Percentiles rank a stretch among this genome's conserved stretches.
Evolutionary conservation across 1,140 invertebrate species (phyloP).

Genomic region (Drosophila kanapiae): DNA sequence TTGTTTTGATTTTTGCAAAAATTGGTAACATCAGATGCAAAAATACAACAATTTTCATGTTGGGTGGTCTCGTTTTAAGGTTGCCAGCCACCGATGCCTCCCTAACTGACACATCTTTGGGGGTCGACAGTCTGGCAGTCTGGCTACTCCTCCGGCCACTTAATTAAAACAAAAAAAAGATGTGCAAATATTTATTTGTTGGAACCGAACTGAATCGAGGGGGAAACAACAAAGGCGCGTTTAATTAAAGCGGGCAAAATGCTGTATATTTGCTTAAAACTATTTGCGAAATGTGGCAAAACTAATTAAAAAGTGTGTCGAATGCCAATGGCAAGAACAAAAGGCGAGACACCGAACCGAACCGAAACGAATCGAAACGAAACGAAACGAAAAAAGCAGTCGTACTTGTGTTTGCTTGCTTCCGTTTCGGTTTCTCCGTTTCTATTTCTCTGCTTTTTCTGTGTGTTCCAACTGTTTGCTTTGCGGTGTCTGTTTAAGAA

Average conservation of each 20-base stretch:
- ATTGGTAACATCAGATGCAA: slow-evolving; percentile 2
- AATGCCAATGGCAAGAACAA: slow-evolving; percentile 81
- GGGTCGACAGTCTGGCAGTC: not conserved
- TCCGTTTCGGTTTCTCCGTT: slow-evolving; percentile 11
- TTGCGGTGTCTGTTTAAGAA: slow-evolving; percentile 37
- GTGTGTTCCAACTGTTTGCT: slow-evolving; percentile 29
- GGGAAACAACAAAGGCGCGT: slow-evolving; percentile 35
- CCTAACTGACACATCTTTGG: slow-evolving; percentile 13
- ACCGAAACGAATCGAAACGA: slow-evolving; percentile 18
- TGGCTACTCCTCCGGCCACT: not conserved
- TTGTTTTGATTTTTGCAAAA: slow-evolving; percentile 10
- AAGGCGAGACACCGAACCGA: slow-evolving; percentile 50
- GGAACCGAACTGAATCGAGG: slow-evolving; percentile 22
- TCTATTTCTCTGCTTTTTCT: slow-evolving; percentile 6
- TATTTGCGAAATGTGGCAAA: slow-evolving; percentile 79
- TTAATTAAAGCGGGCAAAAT: slow-evolving; percentile 70
- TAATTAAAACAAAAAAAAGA: slow-evolving; percentile 33
- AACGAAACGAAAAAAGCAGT: slow-evolving; percentile 38
- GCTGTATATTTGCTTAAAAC: slow-evolving; percentile 74
- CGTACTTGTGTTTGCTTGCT: slow-evolving; percentile 32
- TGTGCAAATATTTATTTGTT: slow-evolving; percentile 48
- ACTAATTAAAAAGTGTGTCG: slow-evolving; percentile 82
- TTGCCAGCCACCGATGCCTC: slow-evolving; percentile 29
- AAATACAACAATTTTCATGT: slow-evolving; percentile 14
- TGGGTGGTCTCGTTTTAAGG: slow-evolving; percentile 22